These are phyloP conservation scores for Nycticorax nycticorax DNA, from an alignment of 2,113 vertebrate genomes.

Conservation along the genomic window DNA sequence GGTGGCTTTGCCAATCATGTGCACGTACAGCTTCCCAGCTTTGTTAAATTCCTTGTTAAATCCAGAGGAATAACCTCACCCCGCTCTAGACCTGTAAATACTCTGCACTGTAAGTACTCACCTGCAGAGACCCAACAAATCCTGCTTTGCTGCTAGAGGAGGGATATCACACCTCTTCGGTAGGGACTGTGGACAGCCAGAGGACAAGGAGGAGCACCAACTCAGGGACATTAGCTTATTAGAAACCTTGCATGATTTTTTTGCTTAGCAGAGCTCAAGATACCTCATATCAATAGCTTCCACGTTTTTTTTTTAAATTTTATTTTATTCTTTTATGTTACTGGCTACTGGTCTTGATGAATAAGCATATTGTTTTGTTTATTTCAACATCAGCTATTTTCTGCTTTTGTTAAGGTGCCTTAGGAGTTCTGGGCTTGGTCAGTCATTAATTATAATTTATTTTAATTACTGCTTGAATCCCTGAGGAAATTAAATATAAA, in stretches of 20 bases:
- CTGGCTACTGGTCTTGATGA: neutral
- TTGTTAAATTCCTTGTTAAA: neutral
- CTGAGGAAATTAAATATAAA: constrained; percentile 21
- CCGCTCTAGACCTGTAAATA: neutral
- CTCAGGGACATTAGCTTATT: neutral
- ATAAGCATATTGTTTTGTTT: neutral
- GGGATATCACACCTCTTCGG: neutral
- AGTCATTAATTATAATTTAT: constrained; percentile 46
- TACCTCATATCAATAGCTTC: neutral
- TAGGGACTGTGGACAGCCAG: neutral
- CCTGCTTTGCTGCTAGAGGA: neutral
- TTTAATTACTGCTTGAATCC: constrained; percentile 49
- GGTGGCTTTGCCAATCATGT: neutral
- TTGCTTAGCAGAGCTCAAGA: neutral
- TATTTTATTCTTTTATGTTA: neutral
- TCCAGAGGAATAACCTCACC: neutral
- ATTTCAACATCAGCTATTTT: neutral
- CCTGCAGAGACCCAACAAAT: neutral
- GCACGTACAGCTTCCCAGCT: neutral
- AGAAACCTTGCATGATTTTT: neutral
- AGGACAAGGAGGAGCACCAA: neutral
- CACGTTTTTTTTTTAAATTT: neutral
- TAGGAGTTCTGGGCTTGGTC: neutral
- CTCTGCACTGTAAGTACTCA: neutral
- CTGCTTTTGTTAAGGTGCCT: neutral